Percentiles rank a stretch among this genome's conserved stretches.
Conservation (phyloP, 1,140 invertebrate species). For the Delia radicum region DNA sequence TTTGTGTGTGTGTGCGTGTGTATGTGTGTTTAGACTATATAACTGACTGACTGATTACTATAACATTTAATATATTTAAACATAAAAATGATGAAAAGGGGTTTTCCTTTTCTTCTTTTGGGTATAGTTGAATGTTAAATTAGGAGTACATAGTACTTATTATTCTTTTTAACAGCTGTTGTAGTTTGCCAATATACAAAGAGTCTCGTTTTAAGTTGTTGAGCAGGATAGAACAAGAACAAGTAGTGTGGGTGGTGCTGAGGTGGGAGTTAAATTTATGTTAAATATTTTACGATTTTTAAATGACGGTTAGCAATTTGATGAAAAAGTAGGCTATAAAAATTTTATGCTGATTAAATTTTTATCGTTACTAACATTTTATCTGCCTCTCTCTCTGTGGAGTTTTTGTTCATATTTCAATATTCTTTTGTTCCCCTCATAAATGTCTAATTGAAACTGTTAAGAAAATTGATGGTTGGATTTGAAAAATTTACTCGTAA, state of each 20-base stretch:
- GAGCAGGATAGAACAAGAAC: background rate
- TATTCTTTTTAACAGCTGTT: background rate
- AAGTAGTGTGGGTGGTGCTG: background rate
- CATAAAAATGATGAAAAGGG: background rate
- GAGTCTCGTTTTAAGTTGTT: no score
- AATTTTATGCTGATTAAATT: slow-evolving; percentile 24
- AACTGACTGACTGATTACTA: background rate
- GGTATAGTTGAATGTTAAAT: background rate
- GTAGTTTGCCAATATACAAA: background rate
- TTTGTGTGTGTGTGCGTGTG: background rate
- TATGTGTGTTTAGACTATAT: background rate
- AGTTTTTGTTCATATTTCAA: background rate
- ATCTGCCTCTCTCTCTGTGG: background rate
- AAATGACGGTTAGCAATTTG: slow-evolving; percentile 18
- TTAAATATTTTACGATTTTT: slow-evolving; percentile 24
- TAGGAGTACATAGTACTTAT: background rate
- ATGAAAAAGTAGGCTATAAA: slow-evolving; percentile 20
- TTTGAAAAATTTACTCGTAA: background rate
- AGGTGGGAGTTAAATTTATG: slow-evolving; percentile 8
- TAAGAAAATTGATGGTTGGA: background rate
- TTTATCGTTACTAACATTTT: slow-evolving; percentile 5
- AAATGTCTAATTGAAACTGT: slow-evolving; percentile 19
- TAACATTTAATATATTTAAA: background rate
- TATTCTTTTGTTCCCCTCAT: background rate
- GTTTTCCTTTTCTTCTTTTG: background rate